These are phyloP conservation scores for Macrotis lagotis DNA, from an alignment of 2,113 vertebrate genomes.

Conservation along the genomic window DNA sequence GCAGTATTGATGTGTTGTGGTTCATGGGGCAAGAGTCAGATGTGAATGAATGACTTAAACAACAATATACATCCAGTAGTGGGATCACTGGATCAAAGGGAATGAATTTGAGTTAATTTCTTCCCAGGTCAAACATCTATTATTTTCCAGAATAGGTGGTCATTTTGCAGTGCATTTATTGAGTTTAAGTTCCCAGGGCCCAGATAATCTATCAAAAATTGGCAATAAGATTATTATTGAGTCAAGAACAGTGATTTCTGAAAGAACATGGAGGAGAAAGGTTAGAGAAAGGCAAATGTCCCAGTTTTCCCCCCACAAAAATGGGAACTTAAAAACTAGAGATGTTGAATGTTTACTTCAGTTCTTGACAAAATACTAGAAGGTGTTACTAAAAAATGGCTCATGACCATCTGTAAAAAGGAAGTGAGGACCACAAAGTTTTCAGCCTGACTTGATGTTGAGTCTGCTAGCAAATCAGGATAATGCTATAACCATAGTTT, in stretches of 20 bases:
- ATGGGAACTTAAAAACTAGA: neutral
- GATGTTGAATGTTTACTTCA: neutral
- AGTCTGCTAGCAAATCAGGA: neutral
- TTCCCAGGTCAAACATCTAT: too few relatives aligned
- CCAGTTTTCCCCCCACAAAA: neutral
- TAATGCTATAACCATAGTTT: neutral
- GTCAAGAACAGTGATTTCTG: neutral
- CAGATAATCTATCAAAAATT: neutral
- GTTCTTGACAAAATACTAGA: neutral
- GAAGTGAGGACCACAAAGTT: neutral
- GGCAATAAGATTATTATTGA: neutral
- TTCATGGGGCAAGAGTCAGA: neutral
- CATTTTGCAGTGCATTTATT: neutral
- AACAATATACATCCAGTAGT: neutral
- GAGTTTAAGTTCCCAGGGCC: neutral
- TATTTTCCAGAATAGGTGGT: neutral
- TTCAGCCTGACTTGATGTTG: neutral
- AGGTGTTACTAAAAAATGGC: neutral
- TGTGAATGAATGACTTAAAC: neutral
- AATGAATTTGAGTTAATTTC: neutral
- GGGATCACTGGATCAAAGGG: too few relatives aligned
- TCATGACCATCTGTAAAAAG: neutral
- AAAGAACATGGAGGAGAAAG: neutral
- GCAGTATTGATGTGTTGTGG: neutral
- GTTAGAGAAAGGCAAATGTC: neutral